phyloP scores from a whole-genome alignment of 2,888 invertebrate genomes.

The Pollenia angustigena region DNA sequence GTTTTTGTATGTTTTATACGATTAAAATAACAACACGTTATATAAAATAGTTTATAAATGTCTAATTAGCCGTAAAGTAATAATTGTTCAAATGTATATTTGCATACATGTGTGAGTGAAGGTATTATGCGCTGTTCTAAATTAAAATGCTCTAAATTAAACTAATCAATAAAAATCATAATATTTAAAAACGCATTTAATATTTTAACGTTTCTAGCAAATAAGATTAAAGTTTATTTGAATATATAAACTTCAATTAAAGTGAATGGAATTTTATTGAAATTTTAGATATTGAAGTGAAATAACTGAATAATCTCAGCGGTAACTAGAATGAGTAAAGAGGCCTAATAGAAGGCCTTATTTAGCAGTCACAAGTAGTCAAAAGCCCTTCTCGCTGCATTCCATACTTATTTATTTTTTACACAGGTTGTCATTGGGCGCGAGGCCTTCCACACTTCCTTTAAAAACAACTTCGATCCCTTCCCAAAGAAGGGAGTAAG shows the following conservation, averaged over 20 bases:
- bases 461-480: no score
- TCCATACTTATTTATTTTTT: no score
- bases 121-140: neutral
- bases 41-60: slow-evolving; percentile 42
- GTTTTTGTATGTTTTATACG: neutral
- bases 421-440: no score
- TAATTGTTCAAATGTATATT: slow-evolving; percentile 21
- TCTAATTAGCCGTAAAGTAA: slow-evolving; percentile 56
- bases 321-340: no score
- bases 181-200: neutral
- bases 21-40: slow-evolving; percentile 6
- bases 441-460: no score
- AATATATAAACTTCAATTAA: neutral
- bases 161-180: slow-evolving; percentile 37
- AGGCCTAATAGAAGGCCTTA: no score
- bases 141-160: slow-evolving; percentile 7
- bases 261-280: neutral
- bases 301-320: no score
- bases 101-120: neutral
- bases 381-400: no score
- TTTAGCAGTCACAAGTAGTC: no score
- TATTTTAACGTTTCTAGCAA: neutral
- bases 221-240: neutral
- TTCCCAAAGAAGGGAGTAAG: no score
- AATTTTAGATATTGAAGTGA: neutral